A percentile compares a stretch with the other conserved stretches of the same genome.
phyloP scores from a whole-genome alignment of 2,888 invertebrate species.

The Xylota sylvarum region DNA sequence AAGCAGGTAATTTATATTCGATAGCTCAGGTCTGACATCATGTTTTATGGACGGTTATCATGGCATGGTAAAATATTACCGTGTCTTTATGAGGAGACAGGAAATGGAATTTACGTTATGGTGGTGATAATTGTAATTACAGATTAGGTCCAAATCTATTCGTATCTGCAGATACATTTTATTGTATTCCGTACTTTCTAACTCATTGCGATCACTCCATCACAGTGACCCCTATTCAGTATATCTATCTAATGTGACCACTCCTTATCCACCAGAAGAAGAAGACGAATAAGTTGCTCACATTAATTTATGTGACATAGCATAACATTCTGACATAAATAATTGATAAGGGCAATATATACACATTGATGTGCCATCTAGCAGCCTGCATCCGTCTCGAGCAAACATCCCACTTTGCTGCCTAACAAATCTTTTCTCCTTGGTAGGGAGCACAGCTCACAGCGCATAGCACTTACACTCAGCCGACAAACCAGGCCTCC shows the following conservation, averaged over 20 bases:
- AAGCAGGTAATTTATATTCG: not conserved
- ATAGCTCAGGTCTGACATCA: not conserved
- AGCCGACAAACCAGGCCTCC: constrained; percentile 12
- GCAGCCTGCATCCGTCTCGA: constrained; percentile 25
- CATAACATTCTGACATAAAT: constrained; percentile 84
- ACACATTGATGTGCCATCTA: constrained; percentile 32
- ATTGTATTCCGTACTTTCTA: not conserved
- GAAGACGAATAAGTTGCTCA: constrained; percentile 81
- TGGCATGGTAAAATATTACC: not conserved
- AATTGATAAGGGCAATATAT: constrained; percentile 81
- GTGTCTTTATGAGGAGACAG: not conserved
- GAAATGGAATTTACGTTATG: not conserved
- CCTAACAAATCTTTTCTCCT: constrained; percentile 39
- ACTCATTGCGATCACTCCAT: not conserved
- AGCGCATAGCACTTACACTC: constrained; percentile 20
- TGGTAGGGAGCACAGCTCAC: constrained; percentile 11
- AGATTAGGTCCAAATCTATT: not conserved
- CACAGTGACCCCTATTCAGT: not conserved
- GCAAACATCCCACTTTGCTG: constrained; percentile 45
- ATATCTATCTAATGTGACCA: not conserved
- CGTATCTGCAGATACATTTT: not conserved
- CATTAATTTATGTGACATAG: constrained; percentile 84
- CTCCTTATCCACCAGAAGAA: constrained; percentile 55
- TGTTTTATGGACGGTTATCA: not conserved
- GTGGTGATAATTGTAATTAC: not conserved